Evolutionary conservation across 2,888 invertebrate genomes (phyloP), one percentile per base, ranked within the genome.

Genomic region (Temnothorax ravouxi): DNA sequence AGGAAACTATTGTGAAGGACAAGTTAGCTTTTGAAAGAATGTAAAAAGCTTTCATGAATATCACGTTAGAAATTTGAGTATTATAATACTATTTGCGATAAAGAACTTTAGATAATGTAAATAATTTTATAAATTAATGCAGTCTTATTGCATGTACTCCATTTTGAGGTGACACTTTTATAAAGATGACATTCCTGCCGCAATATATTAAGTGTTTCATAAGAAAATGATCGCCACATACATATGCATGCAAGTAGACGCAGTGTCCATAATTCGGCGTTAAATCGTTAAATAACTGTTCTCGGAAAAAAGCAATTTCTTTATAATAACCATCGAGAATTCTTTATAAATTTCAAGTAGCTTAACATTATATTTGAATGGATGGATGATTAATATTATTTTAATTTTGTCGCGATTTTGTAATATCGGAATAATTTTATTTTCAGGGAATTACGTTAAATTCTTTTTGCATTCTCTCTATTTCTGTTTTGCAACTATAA

Each of bases 291-390:
- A 29, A 29, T 29, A 29, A 29, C 29, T 56, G 29, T 44, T 67
- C 44, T n/a, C 82, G 85, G 84, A 89, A 89, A 84, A 83, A 64
- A 72, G 64, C 61, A 87, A 88, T 89, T 85, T 80, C 50, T 41
- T 64, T 6, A 81, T 29, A 29, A 41, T 11, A 69, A 81, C 67
- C 61, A 54, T 61, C 47, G 62, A 67, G 47, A 86, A 81, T 86
- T 86, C 15, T 72, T 79, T 38, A 18, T 38, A 54, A 64, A 82
- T 47, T 4, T 64, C 5, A 41, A 69, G 25, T 25, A 25, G 5
- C n/a, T 77, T 34, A 74, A 38, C 21, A 18, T 38, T 47, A 50
- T 5, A 21, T 6, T 52, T n/a, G 25, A 41, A 21, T 25, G 5
- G 41, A 67, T 15, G 25, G 15, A 21, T 41, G 3, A 67, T 47